These are phyloP conservation scores for Heliangelus exortis DNA, from an alignment of 2,797 vertebrate species.

Conservation along the genomic window DNA sequence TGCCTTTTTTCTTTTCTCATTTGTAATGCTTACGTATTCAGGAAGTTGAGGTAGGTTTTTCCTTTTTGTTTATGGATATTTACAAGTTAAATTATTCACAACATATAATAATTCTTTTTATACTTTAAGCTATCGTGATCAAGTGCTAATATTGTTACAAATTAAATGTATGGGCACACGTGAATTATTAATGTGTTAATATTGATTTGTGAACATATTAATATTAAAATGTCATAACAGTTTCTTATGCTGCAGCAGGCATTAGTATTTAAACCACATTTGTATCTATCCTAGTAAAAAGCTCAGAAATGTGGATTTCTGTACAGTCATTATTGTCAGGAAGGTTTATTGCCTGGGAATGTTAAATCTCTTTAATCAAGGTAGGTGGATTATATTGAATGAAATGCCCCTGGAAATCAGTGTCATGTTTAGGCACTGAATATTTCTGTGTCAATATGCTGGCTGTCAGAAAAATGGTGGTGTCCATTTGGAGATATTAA, in stretches of 20 bases:
- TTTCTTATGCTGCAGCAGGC: background rate
- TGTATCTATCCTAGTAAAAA: background rate
- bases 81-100: conserved; percentile 25
- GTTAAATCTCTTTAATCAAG: background rate
- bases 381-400: background rate
- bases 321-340: background rate
- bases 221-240: background rate
- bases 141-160: conserved; percentile 23
- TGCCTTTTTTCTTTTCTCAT: conserved; percentile 74
- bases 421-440: background rate
- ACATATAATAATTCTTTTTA: conserved; percentile 6
- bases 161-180: background rate
- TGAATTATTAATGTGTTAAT: background rate
- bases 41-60: conserved; percentile 95
- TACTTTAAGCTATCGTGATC: conserved; percentile 27
- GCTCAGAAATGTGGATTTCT: background rate
- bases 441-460: accelerated
- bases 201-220: background rate
- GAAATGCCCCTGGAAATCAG: background rate
- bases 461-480: background rate
- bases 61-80: conserved; percentile 72
- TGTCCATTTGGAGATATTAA: background rate
- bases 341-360: background rate
- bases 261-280: background rate
- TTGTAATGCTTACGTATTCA: conserved; percentile 84